Evolutionary conservation across 2,113 vertebrate genomes (phyloP), one percentile per base, ranked within the genome.

Genomic region (Oncorhynchus clarkii): DNA sequence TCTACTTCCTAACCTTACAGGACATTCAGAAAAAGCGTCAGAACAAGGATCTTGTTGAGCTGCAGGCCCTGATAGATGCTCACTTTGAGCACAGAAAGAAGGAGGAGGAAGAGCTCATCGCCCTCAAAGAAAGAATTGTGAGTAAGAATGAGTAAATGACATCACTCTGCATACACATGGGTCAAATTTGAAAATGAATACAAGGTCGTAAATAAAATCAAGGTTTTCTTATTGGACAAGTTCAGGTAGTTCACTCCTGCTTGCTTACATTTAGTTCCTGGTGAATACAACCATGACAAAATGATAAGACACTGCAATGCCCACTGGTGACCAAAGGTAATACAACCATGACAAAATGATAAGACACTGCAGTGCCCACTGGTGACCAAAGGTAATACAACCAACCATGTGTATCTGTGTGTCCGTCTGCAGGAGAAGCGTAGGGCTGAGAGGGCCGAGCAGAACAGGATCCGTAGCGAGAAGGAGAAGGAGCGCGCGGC

Each of bases 1-100:
- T 12, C 26, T 49, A 20, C 65, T 29, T 24, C 9, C 26, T 3
- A 29, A 67, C n/a, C 2, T 24, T 1, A 39, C 89, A 99, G 97
- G 98, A 99, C 91, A 99, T 99, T 87, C 97, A 99, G 91, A 99
- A 99, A 93, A 99, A 99, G 76, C 95, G 98, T 66, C 97, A 98
- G 93, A 99, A 99, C 93, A 99, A 99, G 89, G 98, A 99, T 76
- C 95, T 98, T 83, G 70, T 95, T 67, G 98, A 99, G 93, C 95
- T 99, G 80, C 98, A 99, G 85, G 93, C 85, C 5, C 94, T 99
- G 88, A 99, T 99, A 45, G 98, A 99, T 88, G 94, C 87, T 88
- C 98, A 99, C 92, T 99, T 99, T 34, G 98, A 98, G 87, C 90
- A 89, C 31, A 94, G 97, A 22, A 97, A 99, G 93, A 98, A 99